Evolutionary conservation across 2,113 vertebrate species (phyloP).

Genomic region (Cichladusa arquata): DNA sequence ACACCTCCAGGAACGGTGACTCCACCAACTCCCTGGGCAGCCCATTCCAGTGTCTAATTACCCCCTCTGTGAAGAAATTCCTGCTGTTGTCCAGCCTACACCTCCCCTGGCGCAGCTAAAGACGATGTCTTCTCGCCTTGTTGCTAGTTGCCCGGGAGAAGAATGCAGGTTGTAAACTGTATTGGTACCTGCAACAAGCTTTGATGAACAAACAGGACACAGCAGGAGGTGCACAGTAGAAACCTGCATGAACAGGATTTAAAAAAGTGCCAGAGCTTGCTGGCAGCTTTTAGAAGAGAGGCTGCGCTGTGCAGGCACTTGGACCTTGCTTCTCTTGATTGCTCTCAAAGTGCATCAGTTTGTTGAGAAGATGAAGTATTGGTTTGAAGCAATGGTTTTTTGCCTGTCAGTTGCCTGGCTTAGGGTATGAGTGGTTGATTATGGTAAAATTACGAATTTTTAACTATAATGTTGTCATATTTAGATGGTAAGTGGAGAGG

Average conservation of each 20-base stretch:
- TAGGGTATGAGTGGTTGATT: no score
- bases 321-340: background rate
- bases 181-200: background rate
- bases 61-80: background rate
- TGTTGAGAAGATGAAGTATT: background rate
- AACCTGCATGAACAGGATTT: background rate
- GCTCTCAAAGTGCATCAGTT: background rate
- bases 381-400: no score
- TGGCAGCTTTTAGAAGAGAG: background rate
- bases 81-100: background rate
- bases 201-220: background rate
- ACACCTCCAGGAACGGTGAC: accelerated
- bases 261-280: background rate
- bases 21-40: background rate
- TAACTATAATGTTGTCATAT: background rate
- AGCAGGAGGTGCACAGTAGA: background rate
- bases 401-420: no score
- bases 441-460: background rate
- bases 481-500: background rate
- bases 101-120: background rate
- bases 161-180: background rate
- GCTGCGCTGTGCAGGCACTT: accelerated
- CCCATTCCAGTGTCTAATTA: background rate
- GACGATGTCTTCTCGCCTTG: background rate
- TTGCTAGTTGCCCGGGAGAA: background rate